phyloP scores from a whole-genome alignment of 2,888 invertebrate genomes.

The Prosapia bicincta region DNA sequence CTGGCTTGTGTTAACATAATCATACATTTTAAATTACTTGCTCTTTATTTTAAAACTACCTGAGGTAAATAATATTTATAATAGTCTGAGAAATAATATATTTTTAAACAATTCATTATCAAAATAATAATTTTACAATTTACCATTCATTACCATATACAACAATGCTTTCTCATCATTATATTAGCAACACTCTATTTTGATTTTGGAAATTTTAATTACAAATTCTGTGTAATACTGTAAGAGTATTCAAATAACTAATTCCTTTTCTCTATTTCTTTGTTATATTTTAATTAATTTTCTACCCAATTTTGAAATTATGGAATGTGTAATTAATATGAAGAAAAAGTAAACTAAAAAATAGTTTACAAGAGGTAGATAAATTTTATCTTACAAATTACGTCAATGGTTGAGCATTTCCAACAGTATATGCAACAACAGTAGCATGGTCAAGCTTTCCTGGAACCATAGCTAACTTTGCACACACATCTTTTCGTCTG shows the following conservation, averaged over 20 bases:
- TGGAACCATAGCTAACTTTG: constrained; percentile 72
- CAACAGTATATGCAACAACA: constrained; percentile 75
- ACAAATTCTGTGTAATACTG: not conserved
- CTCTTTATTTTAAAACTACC: no score
- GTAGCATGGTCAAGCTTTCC: constrained; percentile 89
- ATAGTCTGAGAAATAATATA: no score
- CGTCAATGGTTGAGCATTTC: constrained; percentile 40
- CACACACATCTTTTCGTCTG: constrained; percentile 66
- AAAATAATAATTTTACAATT: not conserved
- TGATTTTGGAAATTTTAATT: not conserved
- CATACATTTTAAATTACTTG: no score
- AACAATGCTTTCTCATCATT: not conserved
- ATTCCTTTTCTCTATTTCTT: not conserved
- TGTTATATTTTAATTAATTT: not conserved
- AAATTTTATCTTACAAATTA: not conserved
- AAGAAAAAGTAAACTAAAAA: not conserved
- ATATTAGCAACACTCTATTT: not conserved
- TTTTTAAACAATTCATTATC: no score
- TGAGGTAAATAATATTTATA: no score
- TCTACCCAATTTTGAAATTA: not conserved
- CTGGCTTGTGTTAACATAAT: no score
- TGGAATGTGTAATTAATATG: not conserved
- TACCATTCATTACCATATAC: not conserved
- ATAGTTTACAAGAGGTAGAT: not conserved
- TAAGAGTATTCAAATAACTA: not conserved